Evolutionary conservation across 2,797 vertebrate species (phyloP), one percentile per base, ranked within the genome.

Genomic region (Chaunax sp.): DNA sequence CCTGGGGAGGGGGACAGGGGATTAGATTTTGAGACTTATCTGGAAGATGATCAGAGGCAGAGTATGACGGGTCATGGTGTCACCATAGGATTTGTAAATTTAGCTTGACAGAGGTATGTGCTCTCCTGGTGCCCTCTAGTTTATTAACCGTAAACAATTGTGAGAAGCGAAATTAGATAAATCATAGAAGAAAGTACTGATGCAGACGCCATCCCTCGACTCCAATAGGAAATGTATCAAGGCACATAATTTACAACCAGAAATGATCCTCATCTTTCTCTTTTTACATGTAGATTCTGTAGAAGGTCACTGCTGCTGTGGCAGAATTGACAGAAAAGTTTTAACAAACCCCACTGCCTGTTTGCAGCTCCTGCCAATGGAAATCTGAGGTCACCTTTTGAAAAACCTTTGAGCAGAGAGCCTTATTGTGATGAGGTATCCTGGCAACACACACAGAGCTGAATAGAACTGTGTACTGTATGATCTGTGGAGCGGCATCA

Each of bases 401-500:
- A 33, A 68, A 61, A 41, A 25, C 2, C 44, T n/a, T 72, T 62
- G 41, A 74, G 68, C 49, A 60, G 33, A 33, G 3, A 40, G 35
- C 19, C 19, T 51, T 51, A 38, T 25, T 19, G 43, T 28, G 3
- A 33, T 53, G 44, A 69, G 47, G 82, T 85, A 83, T 72, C 67
- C 75, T 70, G 71, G 75, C 78, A 86, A 80, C 75, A 62, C 56
- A 45, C 12, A 18, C 22, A 43, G 20, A 37, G 45, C 30, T 74
- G 35, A 50, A 65, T 44, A 69, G 19, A 26, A 16, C 18, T 0
- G n/a, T 9, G 15, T 6, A 14, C 26, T 46, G 56, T n/a, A 4
- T 55, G 20, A 73, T 72, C 19, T 58, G 40, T 70, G 64, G 75
- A 44, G 35, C 45, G 50, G 52, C 50, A 65, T 54, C 20, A 14